Conservation (phyloP, 2,113 vertebrate species). For the Zingel zingel region DNA sequence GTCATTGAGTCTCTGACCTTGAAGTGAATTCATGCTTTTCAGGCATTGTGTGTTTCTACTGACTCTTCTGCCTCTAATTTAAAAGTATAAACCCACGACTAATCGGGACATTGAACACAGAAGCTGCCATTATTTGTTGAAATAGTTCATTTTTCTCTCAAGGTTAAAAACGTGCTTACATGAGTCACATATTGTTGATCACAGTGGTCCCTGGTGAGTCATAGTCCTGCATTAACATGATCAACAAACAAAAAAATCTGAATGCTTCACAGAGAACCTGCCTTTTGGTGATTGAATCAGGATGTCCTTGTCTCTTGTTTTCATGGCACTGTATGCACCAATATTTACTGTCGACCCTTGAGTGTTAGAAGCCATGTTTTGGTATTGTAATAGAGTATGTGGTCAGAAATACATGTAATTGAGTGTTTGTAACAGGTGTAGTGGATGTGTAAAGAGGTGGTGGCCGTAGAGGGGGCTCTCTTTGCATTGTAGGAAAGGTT, state of each 20-base stretch:
- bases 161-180: slow-evolving; percentile 47
- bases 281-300: background rate
- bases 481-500: background rate
- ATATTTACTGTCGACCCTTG: background rate
- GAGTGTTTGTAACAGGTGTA: background rate
- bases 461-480: background rate
- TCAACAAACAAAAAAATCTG: background rate
- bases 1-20: slow-evolving; percentile 69
- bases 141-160: slow-evolving; percentile 31
- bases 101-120: slow-evolving; percentile 7
- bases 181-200: slow-evolving; percentile 51
- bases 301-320: slow-evolving; percentile 23
- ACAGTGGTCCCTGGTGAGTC: slow-evolving; percentile 32
- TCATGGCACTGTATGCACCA: background rate
- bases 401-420: background rate
- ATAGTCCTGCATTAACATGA: slow-evolving; percentile 18
- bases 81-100: slow-evolving; percentile 25
- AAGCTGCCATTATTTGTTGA: slow-evolving; percentile 11
- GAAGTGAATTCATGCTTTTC: slow-evolving; percentile 43
- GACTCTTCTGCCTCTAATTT: slow-evolving; percentile 30
- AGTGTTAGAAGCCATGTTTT: background rate
- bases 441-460: background rate
- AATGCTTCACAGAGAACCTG: background rate
- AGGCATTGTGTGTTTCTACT: slow-evolving; percentile 30
- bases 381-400: background rate